These are phyloP conservation scores for Taxidea taxus DNA, from an alignment of 2,113 vertebrate genomes.

Conservation along the genomic window DNA sequence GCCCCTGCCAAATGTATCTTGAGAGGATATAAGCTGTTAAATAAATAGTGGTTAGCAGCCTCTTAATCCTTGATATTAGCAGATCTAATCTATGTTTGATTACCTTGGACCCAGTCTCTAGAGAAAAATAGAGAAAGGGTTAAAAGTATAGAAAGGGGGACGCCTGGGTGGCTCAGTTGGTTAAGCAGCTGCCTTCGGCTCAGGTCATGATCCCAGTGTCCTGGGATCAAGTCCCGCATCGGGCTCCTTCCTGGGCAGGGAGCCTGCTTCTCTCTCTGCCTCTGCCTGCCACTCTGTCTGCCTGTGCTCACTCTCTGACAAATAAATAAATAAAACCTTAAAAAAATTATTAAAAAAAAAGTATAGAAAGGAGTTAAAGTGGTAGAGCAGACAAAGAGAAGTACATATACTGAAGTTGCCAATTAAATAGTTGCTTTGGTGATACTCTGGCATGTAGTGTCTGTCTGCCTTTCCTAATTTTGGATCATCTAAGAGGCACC, in stretches of 20 bases:
- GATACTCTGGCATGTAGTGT: not conserved
- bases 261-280: no score
- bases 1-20: not conserved
- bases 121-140: not conserved
- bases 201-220: no score
- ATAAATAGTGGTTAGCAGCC: not conserved
- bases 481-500: not conserved
- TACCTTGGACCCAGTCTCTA: constrained; percentile 4
- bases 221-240: no score
- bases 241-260: no score
- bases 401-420: not conserved
- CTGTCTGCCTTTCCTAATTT: not conserved
- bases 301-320: no score
- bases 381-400: not conserved
- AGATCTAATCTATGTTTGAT: not conserved
- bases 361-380: not conserved
- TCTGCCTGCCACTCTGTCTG: no score
- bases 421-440: constrained; percentile 2
- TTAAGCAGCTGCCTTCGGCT: no score
- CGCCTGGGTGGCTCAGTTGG: no score
- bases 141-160: not conserved
- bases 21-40: constrained; percentile 40
- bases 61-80: constrained; percentile 25
- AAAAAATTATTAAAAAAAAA: not conserved
- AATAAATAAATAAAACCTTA: no score